A percentile compares a stretch with the other conserved stretches of the same genome.
These are phyloP conservation scores for Ametastegia equiseti DNA, from an alignment of 2,888 invertebrate species.

Conservation along the genomic window DNA sequence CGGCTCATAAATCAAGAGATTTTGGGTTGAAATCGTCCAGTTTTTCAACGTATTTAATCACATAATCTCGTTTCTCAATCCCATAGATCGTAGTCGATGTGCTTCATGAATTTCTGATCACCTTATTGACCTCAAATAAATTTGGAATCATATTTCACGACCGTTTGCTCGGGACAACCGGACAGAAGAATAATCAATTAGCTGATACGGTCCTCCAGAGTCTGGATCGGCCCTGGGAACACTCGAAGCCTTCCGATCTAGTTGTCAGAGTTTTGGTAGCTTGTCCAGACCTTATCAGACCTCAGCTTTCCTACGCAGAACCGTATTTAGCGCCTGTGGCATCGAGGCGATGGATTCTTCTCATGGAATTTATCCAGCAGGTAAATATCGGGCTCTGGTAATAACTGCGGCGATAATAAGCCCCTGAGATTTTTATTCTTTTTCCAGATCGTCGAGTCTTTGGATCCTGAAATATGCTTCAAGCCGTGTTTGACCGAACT, in stretches of 20 bases:
- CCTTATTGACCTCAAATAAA: slow-evolving; percentile 86
- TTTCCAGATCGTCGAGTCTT: slow-evolving; percentile 65
- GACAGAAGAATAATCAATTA: slow-evolving; percentile 80
- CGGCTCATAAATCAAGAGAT: not conserved
- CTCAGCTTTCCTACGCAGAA: slow-evolving; percentile 80
- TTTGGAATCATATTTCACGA: slow-evolving; percentile 88
- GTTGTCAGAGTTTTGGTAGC: slow-evolving; percentile 81
- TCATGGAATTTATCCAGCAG: slow-evolving; percentile 68
- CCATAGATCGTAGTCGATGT: slow-evolving; percentile 77
- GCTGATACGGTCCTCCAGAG: slow-evolving; percentile 82
- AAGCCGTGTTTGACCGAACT: slow-evolving; percentile 76
- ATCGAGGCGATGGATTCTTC: slow-evolving; percentile 68
- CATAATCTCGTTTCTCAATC: slow-evolving; percentile 19
- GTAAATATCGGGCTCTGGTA: slow-evolving; percentile 54
- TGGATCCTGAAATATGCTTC: slow-evolving; percentile 72
- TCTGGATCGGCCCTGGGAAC: slow-evolving; percentile 84
- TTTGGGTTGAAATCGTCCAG: not conserved
- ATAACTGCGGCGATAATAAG: not conserved
- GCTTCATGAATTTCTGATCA: slow-evolving; percentile 84
- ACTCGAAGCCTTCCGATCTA: slow-evolving; percentile 81
- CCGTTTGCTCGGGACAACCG: slow-evolving; percentile 80
- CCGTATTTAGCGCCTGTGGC: slow-evolving; percentile 80
- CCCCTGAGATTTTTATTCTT: slow-evolving; percentile 32
- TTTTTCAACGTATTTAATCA: too few relatives aligned
- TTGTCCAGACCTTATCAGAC: slow-evolving; percentile 86